Base-by-base conservation (phyloP, 2,113 vertebrate genomes). In the Ellobius talpinus region DNA sequence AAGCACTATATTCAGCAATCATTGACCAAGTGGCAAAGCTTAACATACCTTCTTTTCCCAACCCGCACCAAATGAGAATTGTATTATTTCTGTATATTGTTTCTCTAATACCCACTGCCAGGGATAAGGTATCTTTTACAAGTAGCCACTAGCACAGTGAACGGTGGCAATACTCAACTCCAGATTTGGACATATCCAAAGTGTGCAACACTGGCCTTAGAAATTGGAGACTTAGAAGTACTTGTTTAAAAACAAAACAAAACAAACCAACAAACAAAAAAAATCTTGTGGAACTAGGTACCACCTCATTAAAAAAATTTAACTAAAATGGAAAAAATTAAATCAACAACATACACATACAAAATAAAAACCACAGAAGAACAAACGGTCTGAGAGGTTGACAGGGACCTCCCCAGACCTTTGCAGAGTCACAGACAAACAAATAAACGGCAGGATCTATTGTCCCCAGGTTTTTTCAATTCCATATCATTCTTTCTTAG, bases 401-500 rank as follows among this genome's bases (percentile, higher is more conserved):
- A 92, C 92, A 90, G 98, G 96, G 97, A 97, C 98, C 98, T 98
- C 97, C 97, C 98, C 89, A 98, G 98, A 93, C 97, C 97, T 98
- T 1, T 98, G 97, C 98, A 97, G 93, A 98, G 96, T 98, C 96
- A 97, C 97, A 98, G 88, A 97, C 97, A 98, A 99, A 99, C 97
- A 98, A 99, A 99, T 99, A 99, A 99, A 99, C 99, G 99, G 99
- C 99, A 99, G 99, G 99, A 99, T 99, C 99, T 99, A 99, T 99
- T 99, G 99, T 98, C 68, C 90, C 93, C 91, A 91, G 1, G 1
- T 19, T 74, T 76, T 98, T 96, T 92, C 96, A 98, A 91, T 95
- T 98, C 93, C 94, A 94, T 95, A 98, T 63, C 98, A 99, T 81
- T 97, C 98, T 98, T 98, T 96, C 96, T 98, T 23, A 73, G 98